Evolutionary conservation across 2,888 invertebrate species (phyloP).

Genomic region (Phoenoteleia sp.): DNA sequence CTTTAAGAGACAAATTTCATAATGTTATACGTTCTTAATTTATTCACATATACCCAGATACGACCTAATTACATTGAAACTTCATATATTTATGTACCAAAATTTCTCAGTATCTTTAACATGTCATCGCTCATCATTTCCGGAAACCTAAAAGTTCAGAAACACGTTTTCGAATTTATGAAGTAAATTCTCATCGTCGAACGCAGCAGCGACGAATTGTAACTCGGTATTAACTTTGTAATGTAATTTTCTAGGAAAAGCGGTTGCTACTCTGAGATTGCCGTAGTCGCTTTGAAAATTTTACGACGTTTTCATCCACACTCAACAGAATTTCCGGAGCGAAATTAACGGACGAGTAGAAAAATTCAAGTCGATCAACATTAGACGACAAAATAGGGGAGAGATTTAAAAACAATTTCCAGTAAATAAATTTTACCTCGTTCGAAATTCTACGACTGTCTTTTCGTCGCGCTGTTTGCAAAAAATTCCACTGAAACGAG

Average conservation of each 20-base stretch:
- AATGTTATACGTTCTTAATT: too few species aligned
- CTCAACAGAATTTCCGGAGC: neutral
- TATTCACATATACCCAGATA: too few species aligned
- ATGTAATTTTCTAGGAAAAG: conserved; percentile 29
- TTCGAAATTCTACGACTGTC: conserved; percentile 33
- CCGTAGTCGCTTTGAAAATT: conserved; percentile 22
- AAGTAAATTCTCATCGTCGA: conserved; percentile 14
- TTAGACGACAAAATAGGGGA: conserved; percentile 19
- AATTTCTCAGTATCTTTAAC: neutral
- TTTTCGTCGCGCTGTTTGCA: conserved; percentile 46
- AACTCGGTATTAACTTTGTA: conserved; percentile 42
- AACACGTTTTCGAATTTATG: conserved; percentile 13
- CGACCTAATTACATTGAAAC: too few species aligned
- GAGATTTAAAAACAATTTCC: conserved; percentile 23
- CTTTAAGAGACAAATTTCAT: too few species aligned
- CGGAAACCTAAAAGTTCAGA: neutral
- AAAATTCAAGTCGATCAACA: conserved; percentile 12
- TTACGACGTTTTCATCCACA: conserved; percentile 10
- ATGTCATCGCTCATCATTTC: neutral
- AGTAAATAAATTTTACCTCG: conserved; percentile 23
- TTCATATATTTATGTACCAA: too few species aligned
- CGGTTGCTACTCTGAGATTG: conserved; percentile 12
- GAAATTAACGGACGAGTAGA: conserved; percentile 26
- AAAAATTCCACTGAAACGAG: conserved; percentile 25
- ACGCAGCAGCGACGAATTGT: neutral